Base-by-base conservation (phyloP, 2,113 vertebrate genomes). In the Dicaeum eximium region DNA sequence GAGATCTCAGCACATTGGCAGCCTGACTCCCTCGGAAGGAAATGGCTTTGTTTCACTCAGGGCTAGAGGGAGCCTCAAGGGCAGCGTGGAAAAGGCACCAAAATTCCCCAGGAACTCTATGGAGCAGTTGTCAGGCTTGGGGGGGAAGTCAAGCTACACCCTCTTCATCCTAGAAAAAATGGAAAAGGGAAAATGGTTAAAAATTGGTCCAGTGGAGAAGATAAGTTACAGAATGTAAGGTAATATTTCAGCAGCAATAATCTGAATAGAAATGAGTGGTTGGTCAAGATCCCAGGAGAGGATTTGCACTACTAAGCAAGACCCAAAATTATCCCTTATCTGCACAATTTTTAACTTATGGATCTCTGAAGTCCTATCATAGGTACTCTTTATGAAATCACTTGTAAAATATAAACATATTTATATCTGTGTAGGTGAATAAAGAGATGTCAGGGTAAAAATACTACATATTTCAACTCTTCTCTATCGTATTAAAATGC, bases 21-120 rank as follows among this genome's bases (percentile, higher is more conserved):
- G 92, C 50, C 70, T 57, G 57, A 11, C 20, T 79, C 79, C 80
- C 64, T 5, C 50, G 16, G 67, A 27, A 80, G 50, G 35, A 74
- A 86, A 93, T 0, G 13, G 0, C 16, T 92, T 62, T 23, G 24
- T 47, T 72, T 57, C 5, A 2, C 33, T 15, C 50, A 42, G 50
- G 72, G 61, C 37, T 65, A 28, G 2, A 37, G 13, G 38, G 7
- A 56, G 3, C 5, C 18, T 51, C 82, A 92, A 92, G 86, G 81
- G 38, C 79, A 94, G 4, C 2, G 2, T 1, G 9, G 74, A 28
- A 86, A 72, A 80, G 31, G 66, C 38, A 83, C 50, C 45, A 58
- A 45, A 88, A 77, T 25, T 38, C 71, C 42, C 3, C 25, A 3
- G 2, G 16, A 1, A 3, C 18, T 10, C 44, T 6, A 0, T 4